phyloP scores from a whole-genome alignment of 1,140 invertebrate species.

The Trissolcus basalis region DNA sequence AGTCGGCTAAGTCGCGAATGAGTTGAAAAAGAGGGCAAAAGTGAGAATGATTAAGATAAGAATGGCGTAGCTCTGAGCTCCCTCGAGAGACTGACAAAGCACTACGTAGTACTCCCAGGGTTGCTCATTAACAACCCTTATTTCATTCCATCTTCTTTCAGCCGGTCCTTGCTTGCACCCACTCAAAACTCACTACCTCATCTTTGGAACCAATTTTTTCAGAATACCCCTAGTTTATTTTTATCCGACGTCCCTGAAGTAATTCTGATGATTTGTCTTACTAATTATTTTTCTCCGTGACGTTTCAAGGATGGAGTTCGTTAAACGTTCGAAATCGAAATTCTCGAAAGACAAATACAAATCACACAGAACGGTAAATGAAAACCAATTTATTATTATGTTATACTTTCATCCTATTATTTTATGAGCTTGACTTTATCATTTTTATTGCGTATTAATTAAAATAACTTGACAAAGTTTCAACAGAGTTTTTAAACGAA shows the following conservation, averaged over 20 bases:
- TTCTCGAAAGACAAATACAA: no score
- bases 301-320: no score
- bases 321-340: no score
- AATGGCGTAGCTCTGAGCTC: conserved; percentile 50
- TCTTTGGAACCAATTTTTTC: conserved; percentile 18
- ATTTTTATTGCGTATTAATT: no score
- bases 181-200: conserved; percentile 4
- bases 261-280: conserved; percentile 66
- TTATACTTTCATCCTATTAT: no score
- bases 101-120: conserved; percentile 35
- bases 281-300: conserved; percentile 61
- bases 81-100: conserved; percentile 50
- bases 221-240: conserved; percentile 63
- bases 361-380: no score
- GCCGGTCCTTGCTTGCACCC: conserved; percentile 11
- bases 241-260: conserved; percentile 54
- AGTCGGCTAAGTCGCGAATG: conserved; percentile 52
- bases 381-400: no score
- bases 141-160: conserved; percentile 61
- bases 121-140: conserved; percentile 68
- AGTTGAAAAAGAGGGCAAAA: conserved; percentile 37
- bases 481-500: no score
- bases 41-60: conserved; percentile 58
- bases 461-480: no score
- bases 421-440: no score